These are phyloP conservation scores for Campoletis sonorensis DNA, from an alignment of 1,140 invertebrate species.

Conservation along the genomic window DNA sequence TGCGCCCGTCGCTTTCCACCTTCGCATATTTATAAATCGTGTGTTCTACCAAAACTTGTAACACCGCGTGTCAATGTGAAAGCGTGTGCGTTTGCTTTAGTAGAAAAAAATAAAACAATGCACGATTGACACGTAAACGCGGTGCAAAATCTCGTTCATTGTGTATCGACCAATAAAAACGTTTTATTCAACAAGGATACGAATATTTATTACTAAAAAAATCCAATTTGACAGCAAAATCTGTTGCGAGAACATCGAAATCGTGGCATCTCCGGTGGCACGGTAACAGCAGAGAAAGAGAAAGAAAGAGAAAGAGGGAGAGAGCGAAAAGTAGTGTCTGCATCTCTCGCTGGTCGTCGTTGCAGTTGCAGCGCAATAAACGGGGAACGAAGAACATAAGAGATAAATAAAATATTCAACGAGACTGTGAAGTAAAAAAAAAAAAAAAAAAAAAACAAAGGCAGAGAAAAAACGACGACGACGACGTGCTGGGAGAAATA, in stretches of 20 bases:
- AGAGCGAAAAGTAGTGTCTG: not conserved
- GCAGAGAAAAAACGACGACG: not conserved
- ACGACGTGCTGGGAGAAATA: conserved; percentile 17
- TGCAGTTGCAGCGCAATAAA: conserved; percentile 2
- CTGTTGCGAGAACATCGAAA: not conserved
- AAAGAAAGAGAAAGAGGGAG: not conserved
- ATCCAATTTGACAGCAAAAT: not conserved
- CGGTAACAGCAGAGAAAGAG: too few species aligned
- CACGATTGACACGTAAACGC: too few species aligned
- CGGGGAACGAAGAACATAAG: conserved; percentile 13
- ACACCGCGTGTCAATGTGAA: too few species aligned
- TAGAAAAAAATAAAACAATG: too few species aligned
- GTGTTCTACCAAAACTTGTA: too few species aligned
- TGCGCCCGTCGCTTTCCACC: not conserved
- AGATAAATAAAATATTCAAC: conserved; percentile 29
- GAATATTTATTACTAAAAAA: not conserved
- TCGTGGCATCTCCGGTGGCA: conserved; percentile 3
- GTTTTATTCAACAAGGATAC: not conserved
- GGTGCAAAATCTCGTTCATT: too few species aligned
- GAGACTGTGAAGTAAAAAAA: not conserved
- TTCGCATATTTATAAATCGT: not conserved
- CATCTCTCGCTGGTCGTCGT: not conserved
- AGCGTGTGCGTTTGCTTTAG: too few species aligned
- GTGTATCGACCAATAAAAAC: not conserved
- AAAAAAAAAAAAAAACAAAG: conserved; percentile 28